Evolutionary conservation across 1,140 invertebrate genomes (phyloP), one percentile per base, ranked within the genome.

Genomic region (Sitodiplosis mosellana): DNA sequence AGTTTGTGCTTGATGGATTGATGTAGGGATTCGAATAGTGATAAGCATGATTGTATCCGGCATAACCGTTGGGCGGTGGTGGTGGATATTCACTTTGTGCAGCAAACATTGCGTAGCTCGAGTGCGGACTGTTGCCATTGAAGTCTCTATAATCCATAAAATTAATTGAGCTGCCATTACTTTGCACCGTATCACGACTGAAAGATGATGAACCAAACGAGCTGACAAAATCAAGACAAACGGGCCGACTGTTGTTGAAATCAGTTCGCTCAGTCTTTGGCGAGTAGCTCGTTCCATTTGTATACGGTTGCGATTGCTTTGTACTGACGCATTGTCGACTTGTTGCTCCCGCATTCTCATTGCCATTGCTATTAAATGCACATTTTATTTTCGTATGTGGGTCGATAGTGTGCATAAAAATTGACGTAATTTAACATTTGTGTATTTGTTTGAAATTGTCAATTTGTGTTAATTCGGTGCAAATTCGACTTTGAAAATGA

Each of bases 91-190:
- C 27, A 27, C 27, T 27, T 27, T 27, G 27, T 53, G 83, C 78
- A 15, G 77, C 75, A 3, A 75, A 77, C 70, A 85, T 83, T 1
- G 81, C 81, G 59, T 87, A 87, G 1, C 82, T 81, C 3, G 82
- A 82, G 66, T 86, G 83, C 1, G 83, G 83, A 61, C 82, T 86
- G 57, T 87, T 86, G 46, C 84, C 83, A 56, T 81, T 81, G 12
- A 82, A 76, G 63, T 87, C 83, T 59, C 83, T 69, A 56, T 87
- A 87, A 44, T 81, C 79, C 59, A 87, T 83, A 63, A 86, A 76
- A 56, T 87, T 87, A 65, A 87, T 83, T 21, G 80, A 83, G 48
- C 81, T 82, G 37, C 81, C 81, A 57, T 80, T 85, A 61, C 87
- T 83, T 10, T 78, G 78, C 33, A 83, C 86, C 27, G 83, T 87